These are phyloP conservation scores for Enteromius fasciolatus DNA, from an alignment of 2,797 vertebrate genomes.

Conservation along the genomic window DNA sequence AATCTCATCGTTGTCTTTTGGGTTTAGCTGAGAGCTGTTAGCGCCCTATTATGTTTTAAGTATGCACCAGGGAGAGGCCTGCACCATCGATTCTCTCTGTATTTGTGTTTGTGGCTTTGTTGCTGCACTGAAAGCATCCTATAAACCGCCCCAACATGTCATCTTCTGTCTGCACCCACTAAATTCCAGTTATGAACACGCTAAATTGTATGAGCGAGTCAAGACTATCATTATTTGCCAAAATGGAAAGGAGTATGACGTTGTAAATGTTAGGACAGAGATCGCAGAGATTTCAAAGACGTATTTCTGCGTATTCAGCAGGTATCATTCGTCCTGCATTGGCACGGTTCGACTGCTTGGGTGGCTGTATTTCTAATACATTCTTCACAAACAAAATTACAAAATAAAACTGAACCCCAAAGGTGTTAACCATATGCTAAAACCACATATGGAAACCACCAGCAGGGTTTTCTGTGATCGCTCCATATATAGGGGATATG, in stretches of 20 bases:
- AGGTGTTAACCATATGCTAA: not conserved
- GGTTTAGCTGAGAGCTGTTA: slow-evolving; percentile 32
- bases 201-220: not conserved
- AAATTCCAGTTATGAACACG: not conserved
- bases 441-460: not conserved
- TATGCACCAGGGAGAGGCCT: slow-evolving; percentile 30
- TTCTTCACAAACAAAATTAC: not conserved
- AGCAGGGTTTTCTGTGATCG: not conserved
- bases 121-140: not conserved
- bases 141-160: not conserved
- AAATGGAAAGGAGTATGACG: not conserved
- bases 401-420: not conserved
- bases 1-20: slow-evolving; percentile 13
- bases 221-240: not conserved
- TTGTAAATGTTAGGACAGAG: not conserved
- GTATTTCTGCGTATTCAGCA: not conserved
- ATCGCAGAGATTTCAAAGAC: not conserved
- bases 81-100: slow-evolving; percentile 25
- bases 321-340: not conserved
- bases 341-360: not conserved
- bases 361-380: too few species aligned
- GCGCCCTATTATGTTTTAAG: slow-evolving; percentile 35
- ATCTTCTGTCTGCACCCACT: slow-evolving; percentile 12
- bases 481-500: not conserved
- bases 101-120: slow-evolving; percentile 5